Evolutionary conservation across 2,888 invertebrate species (phyloP), one percentile per base, ranked within the genome.

Genomic region (Lasioglossum lativentre): DNA sequence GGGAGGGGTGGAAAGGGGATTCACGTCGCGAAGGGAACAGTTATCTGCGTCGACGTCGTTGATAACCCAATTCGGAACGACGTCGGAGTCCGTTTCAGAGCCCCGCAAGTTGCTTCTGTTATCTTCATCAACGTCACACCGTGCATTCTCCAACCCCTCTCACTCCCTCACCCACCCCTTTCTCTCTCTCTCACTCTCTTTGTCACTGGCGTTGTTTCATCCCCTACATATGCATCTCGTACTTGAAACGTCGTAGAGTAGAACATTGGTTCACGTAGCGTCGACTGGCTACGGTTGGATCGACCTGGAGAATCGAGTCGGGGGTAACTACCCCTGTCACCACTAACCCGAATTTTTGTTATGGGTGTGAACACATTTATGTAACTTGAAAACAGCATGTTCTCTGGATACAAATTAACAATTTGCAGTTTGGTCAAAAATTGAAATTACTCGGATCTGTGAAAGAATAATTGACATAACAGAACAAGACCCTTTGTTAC

Each of bases 261-360:
- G 85, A 93, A 92, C 93, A 92, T 93, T 93, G 93, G 90, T 93
- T 93, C 92, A 85, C 88, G 89, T 90, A 91, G 92, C 89, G 91
- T 91, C 92, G 88, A 90, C 86, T 90, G 63, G 70, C 70, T 38
- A 23, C 42, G 27, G 70, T 71, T 38, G 42, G 70, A 38, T 42
- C 70, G 68, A 68, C 10, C 34, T 34, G 68, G 38, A 71, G 70
- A 71, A 71, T 71, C 70, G 70, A 71, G 1, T 71, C 68, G 27
- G 27, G n/a, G n/a, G 70, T 38, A 42, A 42, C n/a, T 16, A 40
- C 8, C 68, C 38, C n/a, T 63, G 30, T 52, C 59, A 5, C 14
- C 27, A 30, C 10, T 52, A 4, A n/a, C 23, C 45, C 1, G 4
- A 16, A 16, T 4, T 45, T 45, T 45, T 45, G 2, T 34, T 34